phyloP scores from a whole-genome alignment of 2,113 vertebrate species.

The Actenoides hombroni region DNA sequence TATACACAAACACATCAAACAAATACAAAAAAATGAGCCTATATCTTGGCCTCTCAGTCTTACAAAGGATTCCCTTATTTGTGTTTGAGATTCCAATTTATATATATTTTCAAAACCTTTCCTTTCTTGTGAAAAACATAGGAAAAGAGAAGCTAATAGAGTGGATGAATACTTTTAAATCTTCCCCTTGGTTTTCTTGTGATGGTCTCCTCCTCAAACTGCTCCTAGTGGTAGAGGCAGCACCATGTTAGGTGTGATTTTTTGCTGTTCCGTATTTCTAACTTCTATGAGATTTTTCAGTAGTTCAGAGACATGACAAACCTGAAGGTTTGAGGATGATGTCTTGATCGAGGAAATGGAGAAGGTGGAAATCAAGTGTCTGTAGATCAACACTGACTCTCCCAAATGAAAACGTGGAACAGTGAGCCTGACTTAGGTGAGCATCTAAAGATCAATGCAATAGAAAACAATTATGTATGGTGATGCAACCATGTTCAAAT shows the following conservation, averaged over 20 bases:
- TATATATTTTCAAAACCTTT: not conserved
- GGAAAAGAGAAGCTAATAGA: not conserved
- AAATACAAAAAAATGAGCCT: not conserved
- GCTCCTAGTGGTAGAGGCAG: not conserved
- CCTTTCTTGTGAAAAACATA: not conserved
- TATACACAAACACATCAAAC: not conserved
- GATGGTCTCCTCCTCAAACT: not conserved
- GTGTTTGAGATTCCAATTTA: not conserved
- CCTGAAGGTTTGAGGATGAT: too few relatives aligned
- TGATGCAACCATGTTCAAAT: not conserved
- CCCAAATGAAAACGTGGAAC: not conserved
- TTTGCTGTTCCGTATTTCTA: not conserved
- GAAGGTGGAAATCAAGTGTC: not conserved
- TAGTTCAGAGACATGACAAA: not conserved
- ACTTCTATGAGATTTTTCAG: not conserved
- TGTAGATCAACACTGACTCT: not conserved
- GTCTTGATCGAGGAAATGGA: not conserved
- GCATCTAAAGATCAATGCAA: not conserved
- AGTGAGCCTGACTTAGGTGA: not conserved
- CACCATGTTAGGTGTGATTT: not conserved
- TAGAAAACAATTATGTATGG: not conserved
- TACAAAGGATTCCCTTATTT: fast-evolving
- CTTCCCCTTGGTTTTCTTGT: not conserved
- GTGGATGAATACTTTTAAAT: not conserved
- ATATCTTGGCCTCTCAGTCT: not conserved